Evolutionary conservation across 2,888 invertebrate genomes (phyloP), one percentile per base, ranked within the genome.

Genomic region (Tenthredo scrophulariae): DNA sequence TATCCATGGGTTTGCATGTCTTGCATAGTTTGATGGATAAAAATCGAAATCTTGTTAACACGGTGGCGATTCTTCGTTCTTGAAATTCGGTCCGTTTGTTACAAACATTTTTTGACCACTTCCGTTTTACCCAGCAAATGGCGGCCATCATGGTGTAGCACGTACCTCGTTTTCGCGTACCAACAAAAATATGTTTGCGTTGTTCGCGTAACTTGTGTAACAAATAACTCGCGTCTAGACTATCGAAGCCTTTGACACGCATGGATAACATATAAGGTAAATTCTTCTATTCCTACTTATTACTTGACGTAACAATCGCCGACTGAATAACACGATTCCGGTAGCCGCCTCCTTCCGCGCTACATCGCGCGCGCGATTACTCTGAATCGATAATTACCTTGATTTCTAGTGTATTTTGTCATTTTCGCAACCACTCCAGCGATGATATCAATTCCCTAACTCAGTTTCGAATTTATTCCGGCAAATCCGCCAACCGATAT

Each of bases 131-230:
- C 40, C n/a, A 29, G 90, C 89, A 91, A 89, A 91, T 91, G 91
- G 91, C 91, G 86, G 90, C 90, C 90, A 87, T 88, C 87, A 87
- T 84, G 87, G 87, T 89, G 88, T 86, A 88, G 87, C 85, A 87
- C 86, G 87, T 85, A 72, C 83, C 80, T 86, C 84, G 84, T 87
- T 88, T 88, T 88, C 87, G 84, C 79, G 87, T 86, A 86, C 77
- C 84, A 75, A 62, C 84, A 85, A 86, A 85, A 40, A 70, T 58
- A 85, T 72, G 84, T 82, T 84, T 67, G 87, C 84, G 85, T 54
- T 86, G 84, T 83, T 86, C 84, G 86, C 26, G 67, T 84, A 87
- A 87, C 58, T 58, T 79, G 79, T 74, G 77, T 77, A 29, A 54
- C 40, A 22, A 43, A 74, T 87, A 70, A 85, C 65, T 85, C n/a